Conservation (phyloP, 2,888 invertebrate species). For the Unio delphinus region DNA sequence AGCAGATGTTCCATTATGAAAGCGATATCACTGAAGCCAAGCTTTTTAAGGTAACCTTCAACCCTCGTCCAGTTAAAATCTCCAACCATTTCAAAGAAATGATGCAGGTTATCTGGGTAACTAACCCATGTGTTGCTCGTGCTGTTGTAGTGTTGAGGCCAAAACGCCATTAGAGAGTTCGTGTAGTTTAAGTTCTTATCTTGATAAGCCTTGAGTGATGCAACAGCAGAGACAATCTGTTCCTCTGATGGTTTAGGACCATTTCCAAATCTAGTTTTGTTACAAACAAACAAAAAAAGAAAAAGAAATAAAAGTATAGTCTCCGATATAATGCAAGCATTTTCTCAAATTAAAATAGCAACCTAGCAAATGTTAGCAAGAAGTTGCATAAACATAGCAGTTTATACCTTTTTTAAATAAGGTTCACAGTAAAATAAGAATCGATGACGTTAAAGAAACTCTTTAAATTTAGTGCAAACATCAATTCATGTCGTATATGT, state of each 20-base stretch:
- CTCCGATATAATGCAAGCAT: too few relatives aligned
- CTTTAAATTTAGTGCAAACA: too few relatives aligned
- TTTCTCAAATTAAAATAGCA: too few relatives aligned
- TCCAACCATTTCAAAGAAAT: constrained; percentile 40
- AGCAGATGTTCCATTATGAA: constrained; percentile 40
- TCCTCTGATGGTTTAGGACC: constrained; percentile 35
- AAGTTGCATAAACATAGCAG: too few relatives aligned
- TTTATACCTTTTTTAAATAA: too few relatives aligned
- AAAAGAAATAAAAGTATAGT: too few relatives aligned
- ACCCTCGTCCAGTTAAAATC: constrained; percentile 33
- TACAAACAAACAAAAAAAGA: too few relatives aligned
- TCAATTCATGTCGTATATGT: too few relatives aligned
- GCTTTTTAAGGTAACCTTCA: constrained; percentile 38
- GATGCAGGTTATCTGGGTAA: constrained; percentile 44
- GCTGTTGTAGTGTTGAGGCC: constrained; percentile 56
- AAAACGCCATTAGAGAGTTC: constrained; percentile 59
- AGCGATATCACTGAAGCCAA: constrained; percentile 45
- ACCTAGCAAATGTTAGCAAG: too few relatives aligned
- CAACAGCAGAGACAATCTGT: constrained; percentile 18
- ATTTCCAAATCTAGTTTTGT: constrained; percentile 17
- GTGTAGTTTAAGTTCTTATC: constrained; percentile 53
- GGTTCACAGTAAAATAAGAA: too few relatives aligned
- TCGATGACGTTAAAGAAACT: too few relatives aligned
- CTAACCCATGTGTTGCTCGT: constrained; percentile 43
- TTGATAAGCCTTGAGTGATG: constrained; percentile 42